Conservation (phyloP, 2,797 vertebrate genomes). For the Ctenosaura bakeri region DNA sequence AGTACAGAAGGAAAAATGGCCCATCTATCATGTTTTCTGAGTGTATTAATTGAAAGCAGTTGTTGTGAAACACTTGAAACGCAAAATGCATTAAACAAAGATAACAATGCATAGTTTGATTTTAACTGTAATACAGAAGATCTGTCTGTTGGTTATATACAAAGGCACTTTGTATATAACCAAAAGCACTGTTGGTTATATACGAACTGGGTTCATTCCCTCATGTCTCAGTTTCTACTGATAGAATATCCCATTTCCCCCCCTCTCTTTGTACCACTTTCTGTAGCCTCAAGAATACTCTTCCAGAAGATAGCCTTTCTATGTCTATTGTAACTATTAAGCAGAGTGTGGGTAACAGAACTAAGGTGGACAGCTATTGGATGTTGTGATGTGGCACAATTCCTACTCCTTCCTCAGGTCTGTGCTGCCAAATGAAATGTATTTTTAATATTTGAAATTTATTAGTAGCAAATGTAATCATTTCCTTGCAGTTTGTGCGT, state of each 20-base stretch:
- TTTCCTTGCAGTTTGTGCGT: too few relatives aligned
- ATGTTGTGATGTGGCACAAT: not conserved
- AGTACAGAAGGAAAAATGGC: not conserved
- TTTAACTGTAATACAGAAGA: not conserved
- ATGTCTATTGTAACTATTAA: not conserved
- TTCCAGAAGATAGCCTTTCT: not conserved
- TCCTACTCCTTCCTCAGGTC: too few relatives aligned
- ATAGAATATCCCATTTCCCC: not conserved
- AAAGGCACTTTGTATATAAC: not conserved
- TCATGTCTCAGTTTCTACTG: not conserved
- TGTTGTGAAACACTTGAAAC: not conserved
- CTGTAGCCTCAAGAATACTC: not conserved
- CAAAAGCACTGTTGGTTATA: not conserved
- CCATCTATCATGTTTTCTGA: not conserved
- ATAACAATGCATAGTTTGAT: not conserved
- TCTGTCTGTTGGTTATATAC: not conserved
- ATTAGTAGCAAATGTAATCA: not conserved
- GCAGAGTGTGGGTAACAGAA: not conserved
- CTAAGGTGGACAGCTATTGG: not conserved
- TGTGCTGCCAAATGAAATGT: not conserved
- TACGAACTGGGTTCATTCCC: not conserved
- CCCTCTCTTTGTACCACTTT: not conserved
- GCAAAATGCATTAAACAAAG: not conserved
- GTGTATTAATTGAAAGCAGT: not conserved
- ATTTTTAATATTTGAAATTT: conserved; percentile 2